Conservation (phyloP, 2,888 invertebrate species). For the Synergus laeviventris region DNA sequence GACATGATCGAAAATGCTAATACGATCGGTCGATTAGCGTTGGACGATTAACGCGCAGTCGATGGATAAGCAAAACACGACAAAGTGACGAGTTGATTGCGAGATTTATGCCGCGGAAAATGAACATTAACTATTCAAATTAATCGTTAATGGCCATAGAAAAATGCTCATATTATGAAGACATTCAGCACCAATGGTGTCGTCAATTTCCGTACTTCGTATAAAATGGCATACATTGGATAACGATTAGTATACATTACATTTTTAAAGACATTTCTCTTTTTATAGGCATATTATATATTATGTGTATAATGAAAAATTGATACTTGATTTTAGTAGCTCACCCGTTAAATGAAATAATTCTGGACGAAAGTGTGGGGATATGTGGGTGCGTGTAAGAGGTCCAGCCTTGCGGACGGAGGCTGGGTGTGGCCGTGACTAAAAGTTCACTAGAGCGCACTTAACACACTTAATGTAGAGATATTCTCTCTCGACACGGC, state of each 20-base stretch:
- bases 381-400: conserved; percentile 70
- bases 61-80: conserved; percentile 33
- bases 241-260: background rate
- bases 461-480: conserved; percentile 62
- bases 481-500: conserved; percentile 6
- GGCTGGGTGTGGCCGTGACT: conserved; percentile 76
- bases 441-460: conserved; percentile 75
- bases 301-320: background rate
- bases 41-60: conserved; percentile 54
- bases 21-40: conserved; percentile 27
- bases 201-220: background rate
- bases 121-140: conserved; percentile 9
- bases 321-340: conserved; percentile 4
- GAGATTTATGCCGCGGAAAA: conserved; percentile 3
- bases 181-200: background rate
- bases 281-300: background rate
- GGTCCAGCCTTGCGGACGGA: conserved; percentile 71
- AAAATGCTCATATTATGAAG: conserved; percentile 22
- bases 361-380: conserved; percentile 58
- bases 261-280: no score
- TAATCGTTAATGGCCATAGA: background rate
- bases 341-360: conserved; percentile 60
- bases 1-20: conserved; percentile 41
- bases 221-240: background rate
- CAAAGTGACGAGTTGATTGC: conserved; percentile 26